phyloP scores from a whole-genome alignment of 2,797 vertebrate species.

The Enteromius trimaculatus region DNA sequence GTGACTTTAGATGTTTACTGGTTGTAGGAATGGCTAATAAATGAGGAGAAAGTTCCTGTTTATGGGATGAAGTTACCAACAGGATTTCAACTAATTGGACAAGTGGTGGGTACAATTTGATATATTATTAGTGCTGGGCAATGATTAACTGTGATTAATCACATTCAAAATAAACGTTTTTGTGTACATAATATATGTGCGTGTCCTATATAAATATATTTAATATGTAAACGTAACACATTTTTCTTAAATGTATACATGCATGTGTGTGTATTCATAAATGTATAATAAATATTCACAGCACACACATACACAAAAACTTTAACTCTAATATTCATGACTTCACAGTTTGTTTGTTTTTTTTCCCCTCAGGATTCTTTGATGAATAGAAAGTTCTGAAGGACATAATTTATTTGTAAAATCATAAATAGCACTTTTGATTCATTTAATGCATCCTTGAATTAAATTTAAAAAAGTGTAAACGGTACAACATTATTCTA shows the following conservation, averaged over 20 bases:
- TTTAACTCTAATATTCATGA: too few relatives aligned
- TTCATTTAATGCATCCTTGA: neutral
- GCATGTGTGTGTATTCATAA: too few relatives aligned
- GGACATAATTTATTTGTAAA: neutral
- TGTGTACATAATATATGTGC: too few relatives aligned
- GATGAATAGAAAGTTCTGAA: neutral
- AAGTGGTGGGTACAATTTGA: slow-evolving; percentile 78
- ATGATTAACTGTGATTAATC: too few relatives aligned
- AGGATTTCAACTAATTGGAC: slow-evolving; percentile 86
- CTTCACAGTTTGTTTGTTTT: too few relatives aligned
- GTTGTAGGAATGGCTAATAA: slow-evolving; percentile 82
- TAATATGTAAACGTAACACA: too few relatives aligned
- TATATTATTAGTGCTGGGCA: too few relatives aligned
- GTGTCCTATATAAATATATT: too few relatives aligned
- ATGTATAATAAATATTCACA: too few relatives aligned
- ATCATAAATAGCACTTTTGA: neutral
- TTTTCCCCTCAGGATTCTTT: neutral
- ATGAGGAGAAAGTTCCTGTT: slow-evolving; percentile 75
- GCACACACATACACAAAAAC: too few relatives aligned
- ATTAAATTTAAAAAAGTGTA: neutral
- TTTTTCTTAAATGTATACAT: too few relatives aligned
- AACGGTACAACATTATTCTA: neutral
- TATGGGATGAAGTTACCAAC: slow-evolving; percentile 88
- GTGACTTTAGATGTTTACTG: neutral
- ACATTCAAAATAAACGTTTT: too few relatives aligned